Evolutionary conservation across 2,888 invertebrate genomes (phyloP).

Genomic region (Osedax fenrisi): DNA sequence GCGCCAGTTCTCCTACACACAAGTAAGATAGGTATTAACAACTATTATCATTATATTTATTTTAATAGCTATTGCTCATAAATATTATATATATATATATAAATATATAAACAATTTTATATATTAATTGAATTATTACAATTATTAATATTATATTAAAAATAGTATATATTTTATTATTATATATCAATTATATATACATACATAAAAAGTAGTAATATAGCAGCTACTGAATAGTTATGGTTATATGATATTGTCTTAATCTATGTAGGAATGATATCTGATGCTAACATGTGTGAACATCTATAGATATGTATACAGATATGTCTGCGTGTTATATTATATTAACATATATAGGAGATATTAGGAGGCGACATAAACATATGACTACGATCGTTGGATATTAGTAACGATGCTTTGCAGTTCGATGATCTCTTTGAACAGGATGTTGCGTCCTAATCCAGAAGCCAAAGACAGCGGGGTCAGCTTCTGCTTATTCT

Average conservation of each 20-base stretch:
- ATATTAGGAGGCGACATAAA: too few relatives aligned
- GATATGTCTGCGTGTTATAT: too few relatives aligned
- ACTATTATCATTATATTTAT: neutral
- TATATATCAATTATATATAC: neutral
- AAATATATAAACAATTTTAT: neutral
- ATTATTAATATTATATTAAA: neutral
- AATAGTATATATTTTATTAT: neutral
- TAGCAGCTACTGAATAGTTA: too few relatives aligned
- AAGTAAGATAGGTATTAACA: neutral
- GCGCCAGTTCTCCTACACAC: constrained; percentile 77
- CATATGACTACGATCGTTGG: too few relatives aligned
- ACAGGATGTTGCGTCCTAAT: constrained; percentile 85
- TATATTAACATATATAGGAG: too few relatives aligned
- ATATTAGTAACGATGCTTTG: constrained; percentile 47
- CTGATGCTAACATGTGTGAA: too few relatives aligned
- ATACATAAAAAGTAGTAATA: too few relatives aligned
- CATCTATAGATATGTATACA: too few relatives aligned
- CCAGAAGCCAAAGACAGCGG: constrained; percentile 90
- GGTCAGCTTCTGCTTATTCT: constrained; percentile 77
- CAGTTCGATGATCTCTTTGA: constrained; percentile 91
- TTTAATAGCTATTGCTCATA: neutral
- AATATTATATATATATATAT: constrained; percentile 2
- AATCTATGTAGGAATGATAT: too few relatives aligned
- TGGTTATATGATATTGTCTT: too few relatives aligned
- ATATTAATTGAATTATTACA: neutral